Conservation (phyloP, 1,140 invertebrate genomes). For the Lepidotrigona ventralis region DNA sequence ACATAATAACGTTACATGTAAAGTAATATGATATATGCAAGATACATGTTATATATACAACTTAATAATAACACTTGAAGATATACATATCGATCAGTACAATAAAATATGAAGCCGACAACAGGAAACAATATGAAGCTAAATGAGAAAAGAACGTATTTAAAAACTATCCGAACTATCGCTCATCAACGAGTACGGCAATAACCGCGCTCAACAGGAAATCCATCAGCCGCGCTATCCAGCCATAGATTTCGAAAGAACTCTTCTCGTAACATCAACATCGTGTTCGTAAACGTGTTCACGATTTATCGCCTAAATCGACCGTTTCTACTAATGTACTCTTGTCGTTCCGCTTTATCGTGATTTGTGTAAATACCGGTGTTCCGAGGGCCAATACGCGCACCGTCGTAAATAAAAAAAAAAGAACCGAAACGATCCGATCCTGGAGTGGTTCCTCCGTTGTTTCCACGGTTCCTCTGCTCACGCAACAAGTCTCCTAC, state of each 20-base stretch:
- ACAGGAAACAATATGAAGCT: too few species aligned
- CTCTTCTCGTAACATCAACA: background rate
- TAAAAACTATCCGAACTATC: background rate
- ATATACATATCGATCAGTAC: background rate
- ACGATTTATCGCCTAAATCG: slow-evolving; percentile 24
- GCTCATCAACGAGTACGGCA: background rate
- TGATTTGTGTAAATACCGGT: slow-evolving; percentile 35
- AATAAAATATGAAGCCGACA: background rate
- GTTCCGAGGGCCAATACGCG: background rate
- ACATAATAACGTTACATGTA: too few species aligned
- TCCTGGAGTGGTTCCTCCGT: background rate
- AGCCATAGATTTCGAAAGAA: slow-evolving; percentile 17
- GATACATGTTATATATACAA: background rate
- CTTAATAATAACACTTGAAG: background rate
- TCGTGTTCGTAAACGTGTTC: background rate
- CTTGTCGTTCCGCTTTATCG: slow-evolving; percentile 9
- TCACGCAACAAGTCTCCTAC: slow-evolving; percentile 63
- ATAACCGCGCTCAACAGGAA: background rate
- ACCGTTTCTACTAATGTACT: slow-evolving; percentile 32
- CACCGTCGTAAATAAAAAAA: slow-evolving; percentile 37
- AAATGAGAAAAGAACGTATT: too few species aligned
- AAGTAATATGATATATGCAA: too few species aligned
- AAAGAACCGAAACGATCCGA: background rate
- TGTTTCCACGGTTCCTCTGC: slow-evolving; percentile 39
- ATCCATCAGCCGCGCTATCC: background rate